These are phyloP conservation scores for Zaprionus ghesquierei DNA, from an alignment of 1,140 invertebrate genomes.

Conservation along the genomic window DNA sequence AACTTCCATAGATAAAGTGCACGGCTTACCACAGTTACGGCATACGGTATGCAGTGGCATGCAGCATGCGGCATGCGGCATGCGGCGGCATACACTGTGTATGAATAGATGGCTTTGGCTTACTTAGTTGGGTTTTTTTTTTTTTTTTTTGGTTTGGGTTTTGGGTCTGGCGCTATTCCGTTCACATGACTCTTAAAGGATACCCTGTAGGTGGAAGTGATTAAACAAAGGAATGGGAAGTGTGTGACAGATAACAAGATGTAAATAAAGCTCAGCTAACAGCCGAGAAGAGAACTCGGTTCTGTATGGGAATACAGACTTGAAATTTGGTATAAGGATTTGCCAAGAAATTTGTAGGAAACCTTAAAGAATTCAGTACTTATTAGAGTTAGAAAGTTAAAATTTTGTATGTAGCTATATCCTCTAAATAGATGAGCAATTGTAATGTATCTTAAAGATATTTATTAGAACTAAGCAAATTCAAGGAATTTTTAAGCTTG, in stretches of 20 bases:
- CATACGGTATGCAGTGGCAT: conserved; percentile 15
- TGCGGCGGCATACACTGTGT: no score
- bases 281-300: not conserved
- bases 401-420: no score
- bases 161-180: conserved; percentile 9
- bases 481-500: no score
- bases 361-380: no score
- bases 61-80: not conserved
- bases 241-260: not conserved
- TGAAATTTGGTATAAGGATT: not conserved
- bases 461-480: no score
- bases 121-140: conserved; percentile 20
- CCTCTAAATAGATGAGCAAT: no score
- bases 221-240: not conserved
- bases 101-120: conserved; percentile 20
- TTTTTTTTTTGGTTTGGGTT: conserved; percentile 19
- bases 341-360: no score
- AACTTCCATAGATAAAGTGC: conserved; percentile 75
- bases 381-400: no score
- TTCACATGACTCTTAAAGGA: conserved; percentile 25
- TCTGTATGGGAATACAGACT: not conserved
- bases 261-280: not conserved
- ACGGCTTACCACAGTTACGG: conserved; percentile 28
- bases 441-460: no score
- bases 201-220: not conserved